Conservation (phyloP, 2,888 invertebrate species). For the Latrodectus hesperus region DNA sequence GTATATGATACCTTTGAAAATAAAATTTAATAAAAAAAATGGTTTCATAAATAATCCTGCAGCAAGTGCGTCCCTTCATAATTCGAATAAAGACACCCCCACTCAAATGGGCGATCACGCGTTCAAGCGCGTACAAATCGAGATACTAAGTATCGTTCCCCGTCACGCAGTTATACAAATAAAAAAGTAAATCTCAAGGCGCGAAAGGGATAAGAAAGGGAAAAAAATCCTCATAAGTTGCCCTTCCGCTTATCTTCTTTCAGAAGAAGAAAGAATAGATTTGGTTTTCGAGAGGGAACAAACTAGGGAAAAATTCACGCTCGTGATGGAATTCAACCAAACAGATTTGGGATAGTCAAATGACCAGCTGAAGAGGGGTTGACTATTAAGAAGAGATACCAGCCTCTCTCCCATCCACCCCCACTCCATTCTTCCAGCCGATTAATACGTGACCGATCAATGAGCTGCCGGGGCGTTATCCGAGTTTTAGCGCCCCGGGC, state of each 20-base stretch:
- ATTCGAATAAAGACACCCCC: background rate
- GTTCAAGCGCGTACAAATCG: background rate
- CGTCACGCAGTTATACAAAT: background rate
- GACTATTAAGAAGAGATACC: background rate
- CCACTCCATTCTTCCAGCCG: conserved; percentile 38
- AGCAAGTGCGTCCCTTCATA: conserved; percentile 18
- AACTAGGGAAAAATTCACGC: background rate
- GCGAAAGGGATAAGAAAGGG: background rate
- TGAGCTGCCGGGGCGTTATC: conserved; percentile 64
- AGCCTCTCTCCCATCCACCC: background rate
- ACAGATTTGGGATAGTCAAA: background rate
- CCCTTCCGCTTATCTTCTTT: background rate
- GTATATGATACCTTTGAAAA: too few relatives aligned
- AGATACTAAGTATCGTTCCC: background rate
- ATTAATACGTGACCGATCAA: conserved; percentile 66
- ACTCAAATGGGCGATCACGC: background rate
- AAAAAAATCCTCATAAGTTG: background rate
- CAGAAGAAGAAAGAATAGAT: background rate
- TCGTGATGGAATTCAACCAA: background rate
- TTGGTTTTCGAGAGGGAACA: background rate
- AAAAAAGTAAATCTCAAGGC: background rate
- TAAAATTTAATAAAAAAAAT: too few relatives aligned
- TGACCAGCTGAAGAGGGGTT: background rate
- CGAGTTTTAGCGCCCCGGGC: conserved; percentile 32
- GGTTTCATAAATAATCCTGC: too few relatives aligned